Base-by-base conservation (phyloP, 2,888 invertebrate genomes). In the Lepidocyrtoides sp. region DNA sequence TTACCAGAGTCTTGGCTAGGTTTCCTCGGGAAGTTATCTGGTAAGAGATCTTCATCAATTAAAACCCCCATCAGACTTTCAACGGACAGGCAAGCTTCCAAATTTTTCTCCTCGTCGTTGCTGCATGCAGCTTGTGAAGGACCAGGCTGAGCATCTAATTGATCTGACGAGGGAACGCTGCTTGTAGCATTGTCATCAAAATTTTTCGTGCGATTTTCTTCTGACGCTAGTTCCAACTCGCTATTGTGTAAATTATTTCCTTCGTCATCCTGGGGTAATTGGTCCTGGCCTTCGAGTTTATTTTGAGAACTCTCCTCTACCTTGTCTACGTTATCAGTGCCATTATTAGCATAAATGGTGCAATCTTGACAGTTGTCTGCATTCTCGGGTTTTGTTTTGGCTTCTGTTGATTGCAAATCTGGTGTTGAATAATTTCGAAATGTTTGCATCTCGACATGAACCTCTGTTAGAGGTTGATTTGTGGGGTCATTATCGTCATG, bases 1-100 rank as follows among this genome's bases (percentile, higher is more conserved):
- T 83, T 89, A 94, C 94, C 94, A 69, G 94, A 94, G 85, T 94
- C 94, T 91, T 94, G 94, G 89, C 94, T 94, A 14, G 93, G 93
- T 85, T 94, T 94, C 51, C 94, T 84, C 20, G 94, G 93, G 77
- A 93, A 92, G 20, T 92, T 87, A 23, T 92, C 88, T 29, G 92
- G 91, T 29, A 88, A 32, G 36, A 86, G 12, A 23, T 92, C 92
- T 23, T 92, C 91, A 54, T 81, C 89, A 54, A 83, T 81, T 81
- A 75, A 69, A 26, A 81, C 85, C 10, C 75, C 54, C 81, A 89
- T 60, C 12, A 85, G 44, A 26, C 60, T 66, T 32, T 89, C 91
- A 60, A 41, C 81, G 3, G 79, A 54, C 41, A 72, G 44, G 57
- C 85, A 72, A 44, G 75, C 66, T 41, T 79, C 84, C 77, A 79